Conservation (phyloP, 2,113 vertebrate genomes). For the Numida meleagris region DNA sequence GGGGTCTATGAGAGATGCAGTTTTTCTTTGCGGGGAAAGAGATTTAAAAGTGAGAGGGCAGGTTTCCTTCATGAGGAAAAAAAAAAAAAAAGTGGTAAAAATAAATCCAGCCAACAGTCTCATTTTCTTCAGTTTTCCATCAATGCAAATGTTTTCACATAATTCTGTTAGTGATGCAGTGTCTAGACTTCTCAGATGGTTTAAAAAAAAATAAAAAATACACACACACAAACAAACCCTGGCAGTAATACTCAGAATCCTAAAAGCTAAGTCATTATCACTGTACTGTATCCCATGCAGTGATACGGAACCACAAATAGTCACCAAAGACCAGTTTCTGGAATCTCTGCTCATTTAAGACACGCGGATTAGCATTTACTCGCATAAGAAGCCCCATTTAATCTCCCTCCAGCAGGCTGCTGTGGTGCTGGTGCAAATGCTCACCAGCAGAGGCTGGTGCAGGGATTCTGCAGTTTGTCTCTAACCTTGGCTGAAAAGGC, state of each 20-base stretch:
- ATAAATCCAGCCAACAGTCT: slow-evolving; percentile 19
- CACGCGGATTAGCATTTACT: background rate
- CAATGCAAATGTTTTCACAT: slow-evolving; percentile 43
- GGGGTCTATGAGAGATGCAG: background rate
- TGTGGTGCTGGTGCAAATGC: background rate
- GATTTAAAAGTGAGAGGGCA: slow-evolving; percentile 15
- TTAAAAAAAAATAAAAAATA: background rate
- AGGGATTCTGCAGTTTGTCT: background rate
- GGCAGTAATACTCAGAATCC: slow-evolving; percentile 64
- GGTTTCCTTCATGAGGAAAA: background rate
- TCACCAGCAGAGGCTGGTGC: background rate
- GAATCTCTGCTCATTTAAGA: background rate
- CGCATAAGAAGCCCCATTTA: background rate
- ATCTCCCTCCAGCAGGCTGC: background rate
- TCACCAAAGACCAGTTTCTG: background rate
- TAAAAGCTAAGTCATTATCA: slow-evolving; percentile 47
- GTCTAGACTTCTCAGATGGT: slow-evolving; percentile 78
- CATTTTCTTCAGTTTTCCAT: slow-evolving; percentile 51
- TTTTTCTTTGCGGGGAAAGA: slow-evolving; percentile 6
- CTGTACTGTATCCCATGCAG: background rate
- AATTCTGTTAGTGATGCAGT: slow-evolving; percentile 67
- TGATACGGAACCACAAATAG: slow-evolving; percentile 4
- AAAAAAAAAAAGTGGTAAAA: background rate
- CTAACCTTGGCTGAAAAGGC: background rate
- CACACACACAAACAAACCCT: background rate